Percentiles rank a stretch among this genome's conserved stretches.
Conservation (phyloP, 1,140 invertebrate genomes). For the Zeugodacus cucurbitae region DNA sequence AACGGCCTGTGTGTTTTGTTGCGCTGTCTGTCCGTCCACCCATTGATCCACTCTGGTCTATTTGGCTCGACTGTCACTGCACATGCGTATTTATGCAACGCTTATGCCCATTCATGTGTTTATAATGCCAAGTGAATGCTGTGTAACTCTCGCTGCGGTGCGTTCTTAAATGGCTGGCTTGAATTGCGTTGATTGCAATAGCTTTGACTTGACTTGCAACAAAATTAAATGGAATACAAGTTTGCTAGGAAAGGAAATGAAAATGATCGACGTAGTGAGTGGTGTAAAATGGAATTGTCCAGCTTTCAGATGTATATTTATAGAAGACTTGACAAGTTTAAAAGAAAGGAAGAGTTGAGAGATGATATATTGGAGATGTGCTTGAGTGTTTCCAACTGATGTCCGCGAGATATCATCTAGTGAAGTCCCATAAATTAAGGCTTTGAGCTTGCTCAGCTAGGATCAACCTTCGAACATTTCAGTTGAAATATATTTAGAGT, state of each 20-base stretch:
- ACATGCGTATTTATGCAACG: neutral
- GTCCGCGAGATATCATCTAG: no score
- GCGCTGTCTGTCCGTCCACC: no score
- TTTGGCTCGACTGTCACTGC: constrained; percentile 6
- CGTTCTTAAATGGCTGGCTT: neutral
- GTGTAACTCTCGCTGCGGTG: constrained; percentile 17
- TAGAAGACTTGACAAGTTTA: neutral
- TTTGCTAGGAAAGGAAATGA: neutral
- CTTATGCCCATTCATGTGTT: constrained; percentile 7
- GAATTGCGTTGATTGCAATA: neutral
- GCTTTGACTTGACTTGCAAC: neutral
- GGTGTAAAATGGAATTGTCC: neutral
- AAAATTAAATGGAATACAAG: neutral
- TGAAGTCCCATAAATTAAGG: no score
- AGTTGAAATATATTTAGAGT: no score
- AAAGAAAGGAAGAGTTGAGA: neutral
- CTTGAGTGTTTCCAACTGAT: neutral
- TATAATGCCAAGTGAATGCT: constrained; percentile 15
- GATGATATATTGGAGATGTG: no score
- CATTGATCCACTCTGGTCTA: constrained; percentile 28
- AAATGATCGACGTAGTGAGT: neutral
- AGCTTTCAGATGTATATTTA: no score
- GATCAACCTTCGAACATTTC: no score
- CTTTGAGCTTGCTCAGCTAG: no score
- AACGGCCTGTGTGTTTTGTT: neutral